Percentiles rank a stretch among this genome's conserved stretches.
Conservation (phyloP, 1,140 invertebrate genomes). For the Argopecten irradians region DNA sequence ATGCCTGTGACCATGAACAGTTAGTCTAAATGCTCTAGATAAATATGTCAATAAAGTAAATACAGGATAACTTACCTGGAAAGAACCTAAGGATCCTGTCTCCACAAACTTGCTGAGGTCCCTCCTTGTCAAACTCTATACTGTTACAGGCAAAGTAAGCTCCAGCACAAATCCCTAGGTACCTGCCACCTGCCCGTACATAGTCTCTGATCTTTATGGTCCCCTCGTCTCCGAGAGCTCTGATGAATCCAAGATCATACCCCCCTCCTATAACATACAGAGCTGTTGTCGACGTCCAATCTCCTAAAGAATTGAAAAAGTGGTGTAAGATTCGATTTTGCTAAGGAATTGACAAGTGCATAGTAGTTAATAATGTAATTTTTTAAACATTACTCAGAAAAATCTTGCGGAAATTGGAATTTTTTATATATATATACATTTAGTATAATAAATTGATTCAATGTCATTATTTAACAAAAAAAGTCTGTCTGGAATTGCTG, state of each 20-base stretch:
- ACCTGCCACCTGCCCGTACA: constrained; percentile 70
- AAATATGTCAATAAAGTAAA: not conserved
- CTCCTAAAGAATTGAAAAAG: constrained; percentile 43
- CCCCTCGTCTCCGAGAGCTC: constrained; percentile 63
- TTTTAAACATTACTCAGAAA: not conserved
- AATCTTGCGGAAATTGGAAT: not conserved
- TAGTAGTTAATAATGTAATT: constrained; percentile 20
- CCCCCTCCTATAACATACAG: constrained; percentile 74
- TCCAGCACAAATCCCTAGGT: constrained; percentile 75
- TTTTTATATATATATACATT: not conserved
- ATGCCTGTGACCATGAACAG: not conserved
- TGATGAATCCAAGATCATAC: constrained; percentile 72
- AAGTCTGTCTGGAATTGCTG: not conserved
- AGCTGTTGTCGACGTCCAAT: constrained; percentile 53
- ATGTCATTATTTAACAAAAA: not conserved
- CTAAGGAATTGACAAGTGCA: too few species aligned
- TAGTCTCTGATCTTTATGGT: constrained; percentile 63
- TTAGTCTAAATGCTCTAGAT: not conserved
- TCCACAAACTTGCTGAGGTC: constrained; percentile 71
- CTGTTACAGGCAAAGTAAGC: constrained; percentile 73
- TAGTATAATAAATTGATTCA: not conserved
- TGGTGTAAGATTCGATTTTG: too few species aligned
- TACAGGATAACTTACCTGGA: constrained; percentile 61
- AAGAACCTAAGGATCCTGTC: constrained; percentile 71
- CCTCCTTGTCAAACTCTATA: constrained; percentile 75